Evolutionary conservation across 2,888 invertebrate genomes (phyloP).

Genomic region (Rhagonycha fulva): DNA sequence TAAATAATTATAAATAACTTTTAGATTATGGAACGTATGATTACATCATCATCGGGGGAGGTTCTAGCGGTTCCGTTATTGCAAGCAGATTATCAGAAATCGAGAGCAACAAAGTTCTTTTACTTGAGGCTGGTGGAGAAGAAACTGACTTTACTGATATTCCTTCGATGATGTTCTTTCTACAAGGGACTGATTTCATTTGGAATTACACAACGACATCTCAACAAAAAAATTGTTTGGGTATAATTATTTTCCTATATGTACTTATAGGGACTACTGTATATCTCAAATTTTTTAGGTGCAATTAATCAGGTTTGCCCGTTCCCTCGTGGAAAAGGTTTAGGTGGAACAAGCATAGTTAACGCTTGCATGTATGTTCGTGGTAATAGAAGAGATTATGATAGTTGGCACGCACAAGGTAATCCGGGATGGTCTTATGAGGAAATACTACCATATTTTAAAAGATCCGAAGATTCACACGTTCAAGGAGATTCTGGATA

Average conservation of each 20-base stretch:
- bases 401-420: constrained; percentile 34
- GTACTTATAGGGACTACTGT: not conserved
- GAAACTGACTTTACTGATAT: constrained; percentile 4
- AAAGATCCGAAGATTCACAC: constrained; percentile 40
- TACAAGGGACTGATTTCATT: not conserved
- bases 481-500: constrained; percentile 62
- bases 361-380: constrained; percentile 33
- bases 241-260: not conserved
- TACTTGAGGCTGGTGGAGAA: constrained; percentile 65
- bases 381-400: constrained; percentile 30
- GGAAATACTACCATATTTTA: constrained; percentile 45
- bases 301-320: constrained; percentile 25
- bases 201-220: constrained; percentile 2
- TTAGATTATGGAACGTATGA: constrained; percentile 55
- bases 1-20: constrained; percentile 30
- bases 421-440: constrained; percentile 55
- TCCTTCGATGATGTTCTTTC: not conserved
- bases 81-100: constrained; percentile 69
- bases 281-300: constrained; percentile 17
- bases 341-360: constrained; percentile 33
- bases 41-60: constrained; percentile 70
- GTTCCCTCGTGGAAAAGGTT: constrained; percentile 30
- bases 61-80: constrained; percentile 67
- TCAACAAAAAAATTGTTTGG: not conserved
- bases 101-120: constrained; percentile 65